These are phyloP conservation scores for Trochalopteron elliotii DNA, from an alignment of 2,113 vertebrate species.

Conservation along the genomic window DNA sequence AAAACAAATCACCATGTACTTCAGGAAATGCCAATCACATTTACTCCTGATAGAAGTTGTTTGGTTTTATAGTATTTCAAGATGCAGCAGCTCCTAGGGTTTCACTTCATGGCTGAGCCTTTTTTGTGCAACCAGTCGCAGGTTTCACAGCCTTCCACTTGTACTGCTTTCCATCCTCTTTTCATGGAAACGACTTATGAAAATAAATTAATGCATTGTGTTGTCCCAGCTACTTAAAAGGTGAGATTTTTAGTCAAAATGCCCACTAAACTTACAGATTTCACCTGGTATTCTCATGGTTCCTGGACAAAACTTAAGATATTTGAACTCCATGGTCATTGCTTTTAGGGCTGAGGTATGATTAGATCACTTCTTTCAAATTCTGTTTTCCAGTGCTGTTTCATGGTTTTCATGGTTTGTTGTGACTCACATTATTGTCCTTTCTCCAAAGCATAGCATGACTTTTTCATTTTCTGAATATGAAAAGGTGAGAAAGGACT, in stretches of 20 bases:
- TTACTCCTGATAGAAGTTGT: background rate
- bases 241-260: background rate
- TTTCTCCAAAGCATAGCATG: background rate
- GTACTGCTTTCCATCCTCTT: background rate
- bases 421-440: background rate
- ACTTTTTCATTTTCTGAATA: background rate
- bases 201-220: background rate
- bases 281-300: background rate
- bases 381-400: background rate
- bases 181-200: background rate
- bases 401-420: background rate
- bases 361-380: background rate
- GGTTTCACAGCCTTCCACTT: background rate
- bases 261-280: background rate
- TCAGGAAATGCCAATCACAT: background rate
- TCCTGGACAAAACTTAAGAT: background rate
- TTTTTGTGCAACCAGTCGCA: background rate
- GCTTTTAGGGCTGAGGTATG: background rate
- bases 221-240: background rate
- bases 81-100: background rate
- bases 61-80: background rate
- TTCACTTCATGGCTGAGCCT: background rate
- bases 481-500: background rate
- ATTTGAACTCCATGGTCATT: background rate
- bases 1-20: background rate